phyloP scores from a whole-genome alignment of 2,113 vertebrate genomes.

The Campylomormyrus numenius region DNA sequence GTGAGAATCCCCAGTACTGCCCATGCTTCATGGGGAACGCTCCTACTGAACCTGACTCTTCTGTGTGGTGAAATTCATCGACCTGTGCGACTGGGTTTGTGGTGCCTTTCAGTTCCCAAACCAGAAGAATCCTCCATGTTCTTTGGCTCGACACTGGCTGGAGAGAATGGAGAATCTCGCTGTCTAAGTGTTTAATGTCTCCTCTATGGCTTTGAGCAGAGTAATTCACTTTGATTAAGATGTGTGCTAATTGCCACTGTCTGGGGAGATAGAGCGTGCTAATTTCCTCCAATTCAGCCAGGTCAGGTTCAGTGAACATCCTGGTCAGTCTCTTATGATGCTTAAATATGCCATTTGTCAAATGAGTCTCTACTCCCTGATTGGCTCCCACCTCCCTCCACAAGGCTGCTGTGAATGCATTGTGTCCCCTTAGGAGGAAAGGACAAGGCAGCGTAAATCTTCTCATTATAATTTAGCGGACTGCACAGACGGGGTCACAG shows the following conservation, averaged over 20 bases:
- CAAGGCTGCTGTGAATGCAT: neutral
- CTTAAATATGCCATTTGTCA: slow-evolving; percentile 6
- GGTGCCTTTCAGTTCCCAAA: neutral
- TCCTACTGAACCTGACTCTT: neutral
- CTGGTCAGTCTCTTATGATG: neutral
- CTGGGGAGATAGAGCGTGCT: neutral
- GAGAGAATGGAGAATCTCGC: neutral
- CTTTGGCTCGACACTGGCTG: neutral
- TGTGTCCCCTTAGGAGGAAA: neutral
- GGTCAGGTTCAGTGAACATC: neutral
- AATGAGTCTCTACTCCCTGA: neutral
- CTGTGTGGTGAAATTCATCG: neutral
- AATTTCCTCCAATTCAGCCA: neutral
- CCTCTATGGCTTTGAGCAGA: neutral
- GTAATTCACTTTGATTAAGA: neutral
- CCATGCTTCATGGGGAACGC: neutral
- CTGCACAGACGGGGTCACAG: neutral
- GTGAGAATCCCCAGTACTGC: neutral
- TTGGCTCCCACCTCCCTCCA: neutral
- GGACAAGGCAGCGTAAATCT: neutral
- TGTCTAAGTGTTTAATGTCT: neutral
- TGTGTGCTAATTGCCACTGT: neutral
- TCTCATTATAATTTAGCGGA: neutral
- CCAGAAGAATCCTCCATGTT: neutral
- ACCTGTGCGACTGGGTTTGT: neutral